A percentile compares a stretch with the other conserved stretches of the same genome.
Conservation (phyloP, 2,888 invertebrate genomes). For the Drosophila trichaetosa region DNA sequence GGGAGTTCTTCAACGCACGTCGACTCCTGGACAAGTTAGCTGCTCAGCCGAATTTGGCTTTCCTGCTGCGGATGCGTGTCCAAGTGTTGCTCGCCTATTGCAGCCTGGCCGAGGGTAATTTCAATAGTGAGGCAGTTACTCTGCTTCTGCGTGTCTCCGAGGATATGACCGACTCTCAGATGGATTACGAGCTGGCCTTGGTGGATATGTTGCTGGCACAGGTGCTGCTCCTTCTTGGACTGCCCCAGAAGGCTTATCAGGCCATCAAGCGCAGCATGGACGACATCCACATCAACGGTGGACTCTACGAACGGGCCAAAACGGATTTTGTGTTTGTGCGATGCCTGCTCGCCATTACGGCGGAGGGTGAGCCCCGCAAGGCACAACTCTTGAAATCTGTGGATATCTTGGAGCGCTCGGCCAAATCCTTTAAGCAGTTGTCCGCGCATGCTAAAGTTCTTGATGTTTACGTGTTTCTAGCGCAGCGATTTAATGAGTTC, state of each 20-base stretch:
- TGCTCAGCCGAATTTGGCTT: conserved; percentile 84
- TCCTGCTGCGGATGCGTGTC: conserved; percentile 87
- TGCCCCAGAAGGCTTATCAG: conserved; percentile 91
- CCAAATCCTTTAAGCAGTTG: conserved; percentile 89
- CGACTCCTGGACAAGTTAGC: conserved; percentile 78
- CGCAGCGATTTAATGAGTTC: conserved; percentile 91
- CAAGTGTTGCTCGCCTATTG: conserved; percentile 90
- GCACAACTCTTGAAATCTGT: conserved; percentile 71
- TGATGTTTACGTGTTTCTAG: conserved; percentile 86
- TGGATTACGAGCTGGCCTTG: conserved; percentile 91
- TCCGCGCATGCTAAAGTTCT: conserved; percentile 91
- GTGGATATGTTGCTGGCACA: conserved; percentile 93
- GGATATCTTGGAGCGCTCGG: conserved; percentile 88
- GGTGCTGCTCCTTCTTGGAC: conserved; percentile 89
- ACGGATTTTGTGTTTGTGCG: conserved; percentile 91
- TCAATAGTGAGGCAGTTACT: conserved; percentile 87
- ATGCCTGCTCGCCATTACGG: conserved; percentile 90
- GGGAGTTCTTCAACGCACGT: conserved; percentile 84
- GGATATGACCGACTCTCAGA: conserved; percentile 90
- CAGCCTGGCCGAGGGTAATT: conserved; percentile 86
- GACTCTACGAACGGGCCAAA: conserved; percentile 92
- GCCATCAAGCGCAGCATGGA: conserved; percentile 90
- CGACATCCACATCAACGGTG: conserved; percentile 91
- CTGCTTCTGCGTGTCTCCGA: conserved; percentile 90
- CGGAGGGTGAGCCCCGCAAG: conserved; percentile 55